Conservation (phyloP, 35 echinoderm and acorn worm species). For the Patiria miniata region DNA sequence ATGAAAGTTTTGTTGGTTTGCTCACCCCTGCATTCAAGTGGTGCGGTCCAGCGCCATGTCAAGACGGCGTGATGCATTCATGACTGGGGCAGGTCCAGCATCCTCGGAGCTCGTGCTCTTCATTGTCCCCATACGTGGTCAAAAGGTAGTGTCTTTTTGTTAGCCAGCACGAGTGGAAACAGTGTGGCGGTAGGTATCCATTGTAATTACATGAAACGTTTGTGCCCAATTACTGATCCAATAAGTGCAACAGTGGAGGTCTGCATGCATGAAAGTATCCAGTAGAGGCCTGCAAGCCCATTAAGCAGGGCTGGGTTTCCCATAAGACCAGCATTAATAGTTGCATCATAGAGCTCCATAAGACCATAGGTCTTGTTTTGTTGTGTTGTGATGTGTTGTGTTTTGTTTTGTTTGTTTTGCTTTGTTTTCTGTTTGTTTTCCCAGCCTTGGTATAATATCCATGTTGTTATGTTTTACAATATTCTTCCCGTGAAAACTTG, state of each 20-base stretch:
- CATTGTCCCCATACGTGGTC: too few relatives aligned
- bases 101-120: too few relatives aligned
- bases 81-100: neutral
- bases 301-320: neutral
- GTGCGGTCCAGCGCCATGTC: neutral
- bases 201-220: neutral
- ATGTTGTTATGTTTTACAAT: too few relatives aligned
- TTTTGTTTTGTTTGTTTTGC: too few relatives aligned
- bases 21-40: neutral
- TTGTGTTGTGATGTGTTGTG: too few relatives aligned
- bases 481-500: too few relatives aligned
- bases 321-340: neutral
- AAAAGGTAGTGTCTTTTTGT: too few relatives aligned
- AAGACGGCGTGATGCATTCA: neutral
- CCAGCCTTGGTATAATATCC: too few relatives aligned
- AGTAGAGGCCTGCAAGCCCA: neutral
- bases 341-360: neutral
- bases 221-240: neutral
- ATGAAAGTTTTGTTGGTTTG: neutral
- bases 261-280: neutral
- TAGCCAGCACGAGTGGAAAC: too few relatives aligned
- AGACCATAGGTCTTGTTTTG: too few relatives aligned
- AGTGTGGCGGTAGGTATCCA: too few relatives aligned
- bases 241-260: neutral
- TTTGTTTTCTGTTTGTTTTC: too few relatives aligned